These are phyloP conservation scores for Anneissia japonica DNA, from an alignment of 35 echinoderm and acorn worm genomes.

Conservation along the genomic window DNA sequence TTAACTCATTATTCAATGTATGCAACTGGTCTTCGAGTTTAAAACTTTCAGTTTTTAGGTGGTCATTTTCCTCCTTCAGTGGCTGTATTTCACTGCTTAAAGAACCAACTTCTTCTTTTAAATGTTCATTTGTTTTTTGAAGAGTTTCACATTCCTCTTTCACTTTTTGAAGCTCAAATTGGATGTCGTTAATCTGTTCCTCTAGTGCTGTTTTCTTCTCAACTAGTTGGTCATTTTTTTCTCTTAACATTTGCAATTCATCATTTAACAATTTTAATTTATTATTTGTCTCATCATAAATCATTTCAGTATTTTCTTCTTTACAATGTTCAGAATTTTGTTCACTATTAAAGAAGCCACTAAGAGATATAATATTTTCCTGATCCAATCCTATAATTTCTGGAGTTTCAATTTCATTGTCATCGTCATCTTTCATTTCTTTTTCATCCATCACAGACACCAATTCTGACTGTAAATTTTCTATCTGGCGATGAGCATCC, in stretches of 20 bases:
- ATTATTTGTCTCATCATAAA: not conserved
- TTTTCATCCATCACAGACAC: constrained; percentile 56
- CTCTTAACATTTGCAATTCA: not conserved
- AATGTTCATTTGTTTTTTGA: not conserved
- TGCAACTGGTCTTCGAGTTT: not conserved
- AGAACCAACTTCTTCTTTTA: not conserved
- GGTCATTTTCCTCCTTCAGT: not conserved
- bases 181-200: not conserved
- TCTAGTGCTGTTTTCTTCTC: not conserved
- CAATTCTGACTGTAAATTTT: constrained; percentile 63
- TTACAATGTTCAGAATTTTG: not conserved
- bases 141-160: not conserved
- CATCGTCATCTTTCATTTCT: constrained; percentile 46
- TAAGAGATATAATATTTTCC: not conserved
- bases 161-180: not conserved
- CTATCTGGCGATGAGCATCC: constrained; percentile 46
- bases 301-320: not conserved
- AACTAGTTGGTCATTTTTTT: not conserved
- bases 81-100: not conserved
- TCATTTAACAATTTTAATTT: not conserved
- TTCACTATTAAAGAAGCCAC: not conserved
- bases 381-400: not conserved
- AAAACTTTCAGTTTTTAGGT: not conserved
- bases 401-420: not conserved
- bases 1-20: not conserved